Conservation (phyloP, 2,888 invertebrate species). For the Ophion costatus region DNA sequence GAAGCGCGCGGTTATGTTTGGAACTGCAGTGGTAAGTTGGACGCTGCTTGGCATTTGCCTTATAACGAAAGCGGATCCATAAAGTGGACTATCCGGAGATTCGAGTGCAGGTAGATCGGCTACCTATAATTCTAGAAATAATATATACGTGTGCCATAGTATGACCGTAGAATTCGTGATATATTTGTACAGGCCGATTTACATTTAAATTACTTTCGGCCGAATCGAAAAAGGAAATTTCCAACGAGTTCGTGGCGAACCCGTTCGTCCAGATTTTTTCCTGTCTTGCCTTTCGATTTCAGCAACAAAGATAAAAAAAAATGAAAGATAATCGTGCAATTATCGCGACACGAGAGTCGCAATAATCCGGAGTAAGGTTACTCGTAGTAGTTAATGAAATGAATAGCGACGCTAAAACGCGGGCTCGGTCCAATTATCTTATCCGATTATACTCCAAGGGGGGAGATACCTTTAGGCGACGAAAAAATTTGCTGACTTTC, state of each 20-base stretch:
- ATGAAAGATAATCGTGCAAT: conserved; percentile 5
- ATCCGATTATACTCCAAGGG: conserved; percentile 32
- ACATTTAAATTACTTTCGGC: conserved; percentile 11
- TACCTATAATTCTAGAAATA: background rate
- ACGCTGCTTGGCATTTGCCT: too few relatives aligned
- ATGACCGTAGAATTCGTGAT: conserved; percentile 9
- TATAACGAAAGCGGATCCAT: background rate
- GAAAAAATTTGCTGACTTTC: too few relatives aligned
- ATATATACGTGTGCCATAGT: background rate
- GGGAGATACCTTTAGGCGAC: too few relatives aligned
- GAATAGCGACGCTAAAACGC: conserved; percentile 11
- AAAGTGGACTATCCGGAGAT: too few relatives aligned
- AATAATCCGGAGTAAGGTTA: background rate
- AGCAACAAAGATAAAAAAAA: background rate
- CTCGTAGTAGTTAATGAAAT: conserved; percentile 5
- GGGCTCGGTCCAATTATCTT: conserved; percentile 36
- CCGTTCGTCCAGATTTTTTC: conserved; percentile 7
- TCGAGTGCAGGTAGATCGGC: too few relatives aligned
- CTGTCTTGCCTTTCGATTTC: background rate
- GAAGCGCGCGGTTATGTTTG: too few relatives aligned
- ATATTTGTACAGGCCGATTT: conserved; percentile 1
- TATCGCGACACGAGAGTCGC: background rate
- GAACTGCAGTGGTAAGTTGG: too few relatives aligned
- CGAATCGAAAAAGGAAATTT: conserved; percentile 2
- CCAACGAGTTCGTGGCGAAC: conserved; percentile 10